A percentile compares a stretch with the other conserved stretches of the same genome.
Evolutionary conservation across 2,797 vertebrate genomes (phyloP).

Genomic region (Pelodytes ibericus): DNA sequence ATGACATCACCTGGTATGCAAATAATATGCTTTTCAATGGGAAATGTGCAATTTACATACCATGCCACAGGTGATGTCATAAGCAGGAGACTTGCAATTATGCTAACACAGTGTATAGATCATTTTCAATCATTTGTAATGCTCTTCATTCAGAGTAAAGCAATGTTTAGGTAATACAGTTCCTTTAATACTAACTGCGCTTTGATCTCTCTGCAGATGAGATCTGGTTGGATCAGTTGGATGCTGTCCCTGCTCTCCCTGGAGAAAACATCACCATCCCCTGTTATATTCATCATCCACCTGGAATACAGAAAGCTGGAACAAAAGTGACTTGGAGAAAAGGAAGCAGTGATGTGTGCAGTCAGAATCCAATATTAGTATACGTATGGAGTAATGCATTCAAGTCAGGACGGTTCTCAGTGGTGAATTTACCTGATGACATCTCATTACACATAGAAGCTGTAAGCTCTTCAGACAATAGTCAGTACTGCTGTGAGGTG

Average conservation of each 20-base stretch:
- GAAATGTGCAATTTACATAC: too few relatives aligned
- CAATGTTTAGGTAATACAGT: too few relatives aligned
- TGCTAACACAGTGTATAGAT: too few relatives aligned
- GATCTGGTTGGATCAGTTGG: neutral
- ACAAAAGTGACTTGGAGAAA: neutral
- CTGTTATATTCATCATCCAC: constrained; percentile 1
- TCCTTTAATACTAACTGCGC: too few relatives aligned
- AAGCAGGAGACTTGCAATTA: too few relatives aligned
- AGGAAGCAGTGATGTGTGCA: neutral
- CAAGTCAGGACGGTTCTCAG: neutral
- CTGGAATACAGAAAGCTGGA: neutral
- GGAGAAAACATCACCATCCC: constrained; percentile 13
- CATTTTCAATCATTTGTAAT: too few relatives aligned
- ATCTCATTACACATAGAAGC: neutral
- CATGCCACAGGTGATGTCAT: too few relatives aligned
- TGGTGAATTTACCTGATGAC: neutral
- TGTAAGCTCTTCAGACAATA: neutral
- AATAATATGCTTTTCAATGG: too few relatives aligned
- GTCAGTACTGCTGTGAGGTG: neutral
- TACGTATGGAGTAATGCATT: neutral
- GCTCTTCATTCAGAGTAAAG: too few relatives aligned
- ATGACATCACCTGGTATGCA: too few relatives aligned
- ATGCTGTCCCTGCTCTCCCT: neutral
- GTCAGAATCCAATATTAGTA: neutral
- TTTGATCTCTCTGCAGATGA: neutral